Percentiles rank a stretch among this genome's conserved stretches.
phyloP scores from a whole-genome alignment of 2,888 invertebrate species.

The Cancer borealis region DNA sequence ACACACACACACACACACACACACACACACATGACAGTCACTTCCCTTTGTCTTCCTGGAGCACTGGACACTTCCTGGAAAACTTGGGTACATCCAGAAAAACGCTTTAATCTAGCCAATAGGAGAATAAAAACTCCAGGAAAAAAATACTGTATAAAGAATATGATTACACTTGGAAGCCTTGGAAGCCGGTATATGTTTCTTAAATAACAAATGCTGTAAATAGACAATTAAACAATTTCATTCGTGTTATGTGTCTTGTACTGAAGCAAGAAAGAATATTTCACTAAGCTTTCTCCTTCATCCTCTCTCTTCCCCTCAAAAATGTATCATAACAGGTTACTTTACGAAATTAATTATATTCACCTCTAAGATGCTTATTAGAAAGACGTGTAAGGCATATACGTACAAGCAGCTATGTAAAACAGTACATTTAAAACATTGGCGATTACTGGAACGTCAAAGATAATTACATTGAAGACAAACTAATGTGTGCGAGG shows the following conservation, averaged over 20 bases:
- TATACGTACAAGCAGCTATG: no score
- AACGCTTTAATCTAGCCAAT: neutral
- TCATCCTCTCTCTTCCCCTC: no score
- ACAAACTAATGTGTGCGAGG: neutral
- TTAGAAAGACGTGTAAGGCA: no score
- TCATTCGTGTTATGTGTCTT: no score
- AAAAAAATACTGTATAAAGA: neutral
- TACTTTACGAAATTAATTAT: no score
- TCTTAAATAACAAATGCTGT: neutral
- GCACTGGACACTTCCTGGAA: neutral
- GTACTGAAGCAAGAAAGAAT: no score
- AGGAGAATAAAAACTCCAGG: neutral
- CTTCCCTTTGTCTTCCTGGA: neutral
- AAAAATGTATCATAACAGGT: no score
- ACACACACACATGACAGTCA: neutral
- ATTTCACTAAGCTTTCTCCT: no score
- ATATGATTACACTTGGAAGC: neutral
- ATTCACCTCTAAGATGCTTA: no score
- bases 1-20: conserved; percentile 20
- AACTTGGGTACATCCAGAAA: neutral
- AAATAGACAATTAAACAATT: no score
- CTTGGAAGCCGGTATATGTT: no score
- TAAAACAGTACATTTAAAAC: neutral
- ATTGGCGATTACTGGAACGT: neutral
- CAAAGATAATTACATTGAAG: neutral